A percentile compares a stretch with the other conserved stretches of the same genome.
These are phyloP conservation scores for Eupithecia vulgata DNA, from an alignment of 2,888 invertebrate genomes.

Conservation along the genomic window DNA sequence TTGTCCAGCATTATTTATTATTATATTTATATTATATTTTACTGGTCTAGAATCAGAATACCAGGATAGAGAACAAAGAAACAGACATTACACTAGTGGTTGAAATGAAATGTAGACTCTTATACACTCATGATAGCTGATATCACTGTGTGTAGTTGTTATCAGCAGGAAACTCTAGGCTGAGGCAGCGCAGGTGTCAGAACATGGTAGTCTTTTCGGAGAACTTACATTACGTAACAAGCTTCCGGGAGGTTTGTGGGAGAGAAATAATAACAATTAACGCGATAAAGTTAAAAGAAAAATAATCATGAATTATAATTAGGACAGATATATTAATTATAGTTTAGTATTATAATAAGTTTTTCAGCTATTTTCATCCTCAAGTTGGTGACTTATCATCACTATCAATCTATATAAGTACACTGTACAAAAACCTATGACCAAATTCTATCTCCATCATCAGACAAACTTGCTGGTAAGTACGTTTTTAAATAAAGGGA, in stretches of 20 bases:
- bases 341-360: too few relatives aligned
- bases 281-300: background rate
- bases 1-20: too few relatives aligned
- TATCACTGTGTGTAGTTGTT: constrained; percentile 35
- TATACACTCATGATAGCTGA: background rate
- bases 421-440: too few relatives aligned
- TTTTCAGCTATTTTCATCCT: background rate
- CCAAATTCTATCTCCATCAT: too few relatives aligned
- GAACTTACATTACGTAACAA: constrained; percentile 57
- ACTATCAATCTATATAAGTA: too few relatives aligned
- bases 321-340: background rate
- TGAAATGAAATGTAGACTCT: background rate
- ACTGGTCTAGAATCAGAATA: background rate
- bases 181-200: constrained; percentile 65
- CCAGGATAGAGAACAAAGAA: background rate
- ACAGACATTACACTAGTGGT: background rate
- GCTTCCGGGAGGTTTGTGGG: constrained; percentile 49
- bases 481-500: too few relatives aligned
- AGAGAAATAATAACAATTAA: background rate
- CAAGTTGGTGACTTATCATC: background rate
- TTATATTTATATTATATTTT: too few relatives aligned
- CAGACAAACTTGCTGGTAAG: too few relatives aligned
- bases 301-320: background rate
- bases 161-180: constrained; percentile 68
- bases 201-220: constrained; percentile 54